A percentile compares a stretch with the other conserved stretches of the same genome.
Evolutionary conservation across 2,888 invertebrate genomes (phyloP).

Genomic region (Hedya salicella): DNA sequence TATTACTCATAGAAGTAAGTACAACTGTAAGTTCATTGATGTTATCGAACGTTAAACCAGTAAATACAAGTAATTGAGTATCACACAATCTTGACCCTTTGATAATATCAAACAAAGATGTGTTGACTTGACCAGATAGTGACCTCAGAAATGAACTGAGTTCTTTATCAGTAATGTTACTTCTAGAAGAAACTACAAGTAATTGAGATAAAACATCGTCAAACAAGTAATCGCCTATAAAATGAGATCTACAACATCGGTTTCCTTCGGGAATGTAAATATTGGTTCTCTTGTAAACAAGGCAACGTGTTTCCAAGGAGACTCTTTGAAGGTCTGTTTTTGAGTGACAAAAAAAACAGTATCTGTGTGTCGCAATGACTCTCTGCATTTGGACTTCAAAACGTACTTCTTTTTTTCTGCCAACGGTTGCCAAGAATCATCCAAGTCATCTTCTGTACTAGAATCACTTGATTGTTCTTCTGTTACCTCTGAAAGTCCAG

Average conservation of each 20-base stretch:
- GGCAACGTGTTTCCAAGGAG: conserved; percentile 1
- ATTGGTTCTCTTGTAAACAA: conserved; percentile 1
- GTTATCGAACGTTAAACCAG: conserved; percentile 5
- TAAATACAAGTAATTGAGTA: conserved; percentile 1
- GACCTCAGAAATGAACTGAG: conserved; percentile 1
- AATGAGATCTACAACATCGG: conserved; percentile 4
- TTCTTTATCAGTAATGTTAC: conserved; percentile 3
- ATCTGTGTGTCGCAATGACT: conserved; percentile 12
- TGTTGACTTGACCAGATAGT: conserved; percentile 7
- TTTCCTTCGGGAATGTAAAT: conserved; percentile 9
- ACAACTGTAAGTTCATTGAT: not conserved
- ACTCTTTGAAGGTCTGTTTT: conserved; percentile 2
- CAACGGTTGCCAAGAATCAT: no score
- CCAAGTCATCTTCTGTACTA: no score
- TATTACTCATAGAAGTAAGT: conserved; percentile 5
- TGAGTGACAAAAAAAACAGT: conserved; percentile 19
- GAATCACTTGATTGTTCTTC: no score
- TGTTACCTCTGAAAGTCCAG: no score
- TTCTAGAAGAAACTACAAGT: not conserved
- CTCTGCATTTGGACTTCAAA: conserved; percentile 1
- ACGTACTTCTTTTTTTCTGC: no score
- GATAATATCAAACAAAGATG: conserved; percentile 6
- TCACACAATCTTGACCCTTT: conserved; percentile 2
- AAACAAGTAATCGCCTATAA: conserved; percentile 1
- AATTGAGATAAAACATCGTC: conserved; percentile 5